Percentiles rank a stretch among this genome's conserved stretches.
Evolutionary conservation across 2,113 vertebrate genomes (phyloP).

Genomic region (Paraplagusia blochii): DNA sequence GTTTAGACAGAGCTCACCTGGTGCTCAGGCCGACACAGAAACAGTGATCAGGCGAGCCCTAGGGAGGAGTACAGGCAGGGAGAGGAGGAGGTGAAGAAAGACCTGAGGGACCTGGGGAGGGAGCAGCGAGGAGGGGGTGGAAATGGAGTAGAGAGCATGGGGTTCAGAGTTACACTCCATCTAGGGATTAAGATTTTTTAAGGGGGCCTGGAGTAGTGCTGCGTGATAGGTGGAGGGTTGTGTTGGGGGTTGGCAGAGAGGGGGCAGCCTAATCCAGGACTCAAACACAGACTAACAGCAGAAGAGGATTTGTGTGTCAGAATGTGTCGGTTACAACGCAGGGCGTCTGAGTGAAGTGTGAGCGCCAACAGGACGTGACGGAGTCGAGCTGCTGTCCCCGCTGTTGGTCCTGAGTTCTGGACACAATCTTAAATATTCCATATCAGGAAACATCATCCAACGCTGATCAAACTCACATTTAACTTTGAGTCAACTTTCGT

Average conservation of each 20-base stretch:
- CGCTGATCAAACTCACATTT: no score
- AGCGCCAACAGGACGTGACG: no score
- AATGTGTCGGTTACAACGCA: slow-evolving; percentile 9
- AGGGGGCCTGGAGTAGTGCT: slow-evolving; percentile 36
- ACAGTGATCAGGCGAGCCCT: slow-evolving; percentile 61
- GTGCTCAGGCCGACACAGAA: slow-evolving; percentile 61
- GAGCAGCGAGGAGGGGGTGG: slow-evolving; percentile 22
- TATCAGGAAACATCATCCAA: no score
- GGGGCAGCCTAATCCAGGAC: slow-evolving; percentile 32
- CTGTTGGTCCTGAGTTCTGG: no score
- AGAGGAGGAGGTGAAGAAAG: slow-evolving; percentile 13
- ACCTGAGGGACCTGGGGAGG: slow-evolving; percentile 10
- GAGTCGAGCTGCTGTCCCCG: no score
- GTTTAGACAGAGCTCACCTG: slow-evolving; percentile 77
- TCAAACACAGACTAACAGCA: slow-evolving; percentile 18
- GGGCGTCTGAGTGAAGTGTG: neutral
- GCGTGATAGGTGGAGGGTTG: slow-evolving; percentile 19
- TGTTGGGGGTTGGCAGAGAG: slow-evolving; percentile 10
- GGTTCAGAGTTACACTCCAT: slow-evolving; percentile 22
- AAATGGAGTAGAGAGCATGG: slow-evolving; percentile 6
- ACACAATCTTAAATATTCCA: no score
- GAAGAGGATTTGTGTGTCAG: slow-evolving; percentile 34
- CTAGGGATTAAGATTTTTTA: slow-evolving; percentile 37
- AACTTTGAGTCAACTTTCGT: no score
- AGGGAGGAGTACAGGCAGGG: slow-evolving; percentile 40